phyloP scores from a whole-genome alignment of 2,888 invertebrate species.

The Melieria crassipennis region DNA sequence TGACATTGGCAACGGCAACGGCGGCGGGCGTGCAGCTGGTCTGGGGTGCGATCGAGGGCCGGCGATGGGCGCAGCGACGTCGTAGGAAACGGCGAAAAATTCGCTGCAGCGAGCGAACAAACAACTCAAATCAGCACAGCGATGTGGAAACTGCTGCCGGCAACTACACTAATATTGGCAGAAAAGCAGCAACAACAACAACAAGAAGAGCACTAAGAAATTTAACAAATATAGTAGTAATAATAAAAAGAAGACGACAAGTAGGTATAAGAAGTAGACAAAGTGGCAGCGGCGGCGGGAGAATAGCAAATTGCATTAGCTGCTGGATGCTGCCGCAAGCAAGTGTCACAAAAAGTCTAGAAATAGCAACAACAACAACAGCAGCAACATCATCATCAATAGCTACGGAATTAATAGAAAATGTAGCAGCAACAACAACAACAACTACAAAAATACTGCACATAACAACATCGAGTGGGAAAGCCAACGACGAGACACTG shows the following conservation, averaged over 20 bases:
- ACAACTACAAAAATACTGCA: neutral
- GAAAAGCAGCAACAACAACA: too few species aligned
- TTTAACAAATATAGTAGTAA: too few species aligned
- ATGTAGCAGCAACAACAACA: neutral
- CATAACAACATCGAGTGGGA: neutral
- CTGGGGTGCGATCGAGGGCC: too few species aligned
- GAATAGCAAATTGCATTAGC: neutral
- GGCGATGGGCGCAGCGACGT: too few species aligned
- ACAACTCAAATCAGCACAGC: too few species aligned
- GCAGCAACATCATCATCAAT: neutral
- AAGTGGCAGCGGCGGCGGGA: neutral
- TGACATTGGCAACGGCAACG: neutral
- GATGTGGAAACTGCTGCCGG: too few species aligned
- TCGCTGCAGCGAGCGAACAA: too few species aligned
- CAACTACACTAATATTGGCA: too few species aligned
- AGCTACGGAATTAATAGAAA: neutral
- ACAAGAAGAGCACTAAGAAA: too few species aligned
- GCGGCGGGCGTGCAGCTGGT: neutral
- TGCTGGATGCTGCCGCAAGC: conserved; percentile 10
- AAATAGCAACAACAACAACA: neutral
- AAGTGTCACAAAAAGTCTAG: conserved; percentile 1
- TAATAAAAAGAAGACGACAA: too few species aligned
- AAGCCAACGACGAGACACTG: conserved; percentile 3
- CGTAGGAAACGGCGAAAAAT: too few species aligned
- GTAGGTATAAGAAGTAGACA: conserved; percentile 8